These are phyloP conservation scores for Norana najaformis DNA, from an alignment of 2,888 invertebrate genomes.

Conservation along the genomic window DNA sequence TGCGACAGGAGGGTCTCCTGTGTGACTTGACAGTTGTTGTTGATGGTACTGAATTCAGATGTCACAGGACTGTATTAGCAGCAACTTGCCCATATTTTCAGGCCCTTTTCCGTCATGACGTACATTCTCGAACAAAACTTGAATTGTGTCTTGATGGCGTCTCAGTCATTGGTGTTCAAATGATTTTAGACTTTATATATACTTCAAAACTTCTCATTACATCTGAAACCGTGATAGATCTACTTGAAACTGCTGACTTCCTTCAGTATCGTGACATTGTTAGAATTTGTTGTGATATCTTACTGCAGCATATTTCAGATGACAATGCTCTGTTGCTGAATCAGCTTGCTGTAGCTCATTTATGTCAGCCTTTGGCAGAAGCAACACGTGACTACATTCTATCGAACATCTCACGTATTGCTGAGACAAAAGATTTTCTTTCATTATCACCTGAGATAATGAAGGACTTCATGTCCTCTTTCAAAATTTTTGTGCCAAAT, in stretches of 20 bases:
- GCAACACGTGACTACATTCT: constrained; percentile 10
- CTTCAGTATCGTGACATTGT: constrained; percentile 31
- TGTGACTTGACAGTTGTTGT: constrained; percentile 14
- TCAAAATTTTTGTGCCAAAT: neutral
- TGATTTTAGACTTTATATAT: constrained; percentile 25
- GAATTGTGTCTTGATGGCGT: neutral
- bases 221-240: constrained; percentile 20
- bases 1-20: neutral
- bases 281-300: constrained; percentile 8
- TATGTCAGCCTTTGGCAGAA: constrained; percentile 24
- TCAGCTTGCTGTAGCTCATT: constrained; percentile 23
- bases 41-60: constrained; percentile 18
- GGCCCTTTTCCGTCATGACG: constrained; percentile 27
- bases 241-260: constrained; percentile 29
- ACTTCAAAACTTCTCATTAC: constrained; percentile 9
- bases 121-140: neutral
- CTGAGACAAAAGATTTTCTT: neutral
- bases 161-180: constrained; percentile 5
- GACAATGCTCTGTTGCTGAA: constrained; percentile 17
- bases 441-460: neutral
- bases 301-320: constrained; percentile 25
- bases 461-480: neutral
- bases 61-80: constrained; percentile 26
- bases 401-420: neutral
- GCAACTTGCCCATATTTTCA: constrained; percentile 31